phyloP scores from a whole-genome alignment of 2,888 invertebrate genomes.

The Nymphalis c-album region DNA sequence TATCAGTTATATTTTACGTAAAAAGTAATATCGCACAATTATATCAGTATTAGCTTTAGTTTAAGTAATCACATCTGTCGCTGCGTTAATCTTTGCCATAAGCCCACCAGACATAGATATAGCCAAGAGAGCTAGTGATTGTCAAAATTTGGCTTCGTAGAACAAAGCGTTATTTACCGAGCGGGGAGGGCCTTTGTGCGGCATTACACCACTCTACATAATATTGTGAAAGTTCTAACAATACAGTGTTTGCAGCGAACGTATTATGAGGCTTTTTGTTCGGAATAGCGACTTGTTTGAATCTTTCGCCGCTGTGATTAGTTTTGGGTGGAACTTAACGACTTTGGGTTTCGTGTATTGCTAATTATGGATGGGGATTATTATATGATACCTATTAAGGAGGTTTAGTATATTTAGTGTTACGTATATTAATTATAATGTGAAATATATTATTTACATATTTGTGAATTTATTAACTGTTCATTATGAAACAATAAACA shows the following conservation, averaged over 20 bases:
- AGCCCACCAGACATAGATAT: constrained; percentile 60
- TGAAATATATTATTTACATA: too few relatives aligned
- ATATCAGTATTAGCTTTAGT: background rate
- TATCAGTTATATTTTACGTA: too few relatives aligned
- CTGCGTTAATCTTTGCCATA: constrained; percentile 56
- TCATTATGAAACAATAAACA: too few relatives aligned
- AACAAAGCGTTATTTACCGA: constrained; percentile 82
- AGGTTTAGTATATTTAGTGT: background rate
- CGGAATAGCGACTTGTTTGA: constrained; percentile 59
- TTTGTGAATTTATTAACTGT: too few relatives aligned
- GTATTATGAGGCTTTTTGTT: constrained; percentile 63
- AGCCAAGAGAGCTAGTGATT: constrained; percentile 78
- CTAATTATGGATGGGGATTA: constrained; percentile 31
- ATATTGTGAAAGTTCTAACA: constrained; percentile 80
- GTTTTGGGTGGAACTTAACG: constrained; percentile 46
- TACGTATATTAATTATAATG: background rate
- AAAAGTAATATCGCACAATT: too few relatives aligned
- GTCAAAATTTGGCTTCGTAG: constrained; percentile 82
- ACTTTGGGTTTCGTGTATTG: constrained; percentile 37
- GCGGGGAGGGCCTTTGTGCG: constrained; percentile 76
- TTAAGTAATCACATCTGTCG: constrained; percentile 18
- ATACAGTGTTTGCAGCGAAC: constrained; percentile 70
- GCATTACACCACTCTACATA: constrained; percentile 81
- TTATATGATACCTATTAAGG: background rate
- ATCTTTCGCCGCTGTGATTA: constrained; percentile 54